Evolutionary conservation across 1,140 invertebrate genomes (phyloP).

Genomic region (Drosophila fuyamai): DNA sequence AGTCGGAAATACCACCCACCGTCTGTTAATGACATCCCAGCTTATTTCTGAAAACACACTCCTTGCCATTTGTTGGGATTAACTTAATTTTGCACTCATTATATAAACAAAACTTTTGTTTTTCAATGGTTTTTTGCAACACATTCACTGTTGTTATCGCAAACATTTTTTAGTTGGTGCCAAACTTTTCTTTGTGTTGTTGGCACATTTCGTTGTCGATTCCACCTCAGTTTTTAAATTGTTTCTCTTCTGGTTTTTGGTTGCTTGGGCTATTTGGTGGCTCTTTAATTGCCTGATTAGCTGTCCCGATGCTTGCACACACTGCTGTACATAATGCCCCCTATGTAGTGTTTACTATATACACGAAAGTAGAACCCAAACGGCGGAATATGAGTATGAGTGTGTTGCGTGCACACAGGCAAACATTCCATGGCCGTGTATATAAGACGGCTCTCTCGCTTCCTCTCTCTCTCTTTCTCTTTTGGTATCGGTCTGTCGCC

Average conservation of each 20-base stretch:
- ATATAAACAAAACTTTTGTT: conserved; percentile 9
- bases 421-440: conserved; percentile 43
- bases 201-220: conserved; percentile 1
- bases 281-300: conserved; percentile 56
- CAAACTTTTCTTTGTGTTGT: conserved; percentile 14
- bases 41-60: conserved; percentile 11
- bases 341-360: conserved; percentile 9
- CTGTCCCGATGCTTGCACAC: conserved; percentile 31
- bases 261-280: conserved; percentile 36
- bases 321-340: conserved; percentile 1
- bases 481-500: conserved; percentile 24
- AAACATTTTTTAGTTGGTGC: conserved; percentile 1
- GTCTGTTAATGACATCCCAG: conserved; percentile 32
- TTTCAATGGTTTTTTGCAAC: neutral
- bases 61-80: conserved; percentile 3
- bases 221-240: conserved; percentile 5
- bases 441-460: conserved; percentile 20
- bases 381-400: conserved; percentile 23
- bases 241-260: conserved; percentile 27
- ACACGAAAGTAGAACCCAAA: conserved; percentile 42
- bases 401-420: conserved; percentile 34
- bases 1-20: conserved; percentile 12
- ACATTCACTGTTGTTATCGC: conserved; percentile 4
- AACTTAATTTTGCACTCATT: conserved; percentile 1
- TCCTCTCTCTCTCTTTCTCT: conserved; percentile 23